Evolutionary conservation across 2,888 invertebrate species (phyloP).

Genomic region (Nomada hirtipes): DNA sequence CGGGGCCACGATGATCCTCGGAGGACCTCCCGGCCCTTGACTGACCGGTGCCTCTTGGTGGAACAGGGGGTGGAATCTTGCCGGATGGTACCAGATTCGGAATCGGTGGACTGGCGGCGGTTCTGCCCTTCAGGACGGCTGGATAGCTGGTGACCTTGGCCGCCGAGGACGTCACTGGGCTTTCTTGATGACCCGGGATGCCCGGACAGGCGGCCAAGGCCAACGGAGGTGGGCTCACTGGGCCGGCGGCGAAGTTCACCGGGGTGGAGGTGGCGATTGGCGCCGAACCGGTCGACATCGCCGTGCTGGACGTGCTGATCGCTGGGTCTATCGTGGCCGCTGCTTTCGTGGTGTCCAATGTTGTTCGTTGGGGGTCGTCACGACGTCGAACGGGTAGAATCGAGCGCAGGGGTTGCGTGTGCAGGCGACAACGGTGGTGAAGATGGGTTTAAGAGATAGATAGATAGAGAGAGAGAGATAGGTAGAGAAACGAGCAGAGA

Average conservation of each 20-base stretch:
- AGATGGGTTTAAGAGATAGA: slow-evolving; percentile 53
- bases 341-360: slow-evolving; percentile 53
- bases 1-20: slow-evolving; percentile 73
- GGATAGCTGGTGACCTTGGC: slow-evolving; percentile 87
- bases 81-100: slow-evolving; percentile 86
- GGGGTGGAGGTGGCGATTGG: slow-evolving; percentile 81
- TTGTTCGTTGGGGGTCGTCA: slow-evolving; percentile 24
- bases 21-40: slow-evolving; percentile 66
- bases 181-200: slow-evolving; percentile 70
- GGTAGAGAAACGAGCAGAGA: slow-evolving; percentile 55
- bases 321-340: slow-evolving; percentile 75
- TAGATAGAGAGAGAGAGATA: slow-evolving; percentile 39
- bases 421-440: slow-evolving; percentile 50
- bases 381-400: slow-evolving; percentile 27
- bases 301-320: slow-evolving; percentile 80
- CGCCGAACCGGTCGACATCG: slow-evolving; percentile 83
- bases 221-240: slow-evolving; percentile 74
- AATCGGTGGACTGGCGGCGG: slow-evolving; percentile 85
- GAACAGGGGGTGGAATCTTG: slow-evolving; percentile 95
- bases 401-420: slow-evolving; percentile 47
- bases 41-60: slow-evolving; percentile 87
- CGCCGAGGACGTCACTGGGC: slow-evolving; percentile 39
- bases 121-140: slow-evolving; percentile 89
- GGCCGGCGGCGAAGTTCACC: slow-evolving; percentile 74
- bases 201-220: slow-evolving; percentile 53